Conservation (phyloP, 2,797 vertebrate genomes). For the Smutsia temminckii region DNA sequence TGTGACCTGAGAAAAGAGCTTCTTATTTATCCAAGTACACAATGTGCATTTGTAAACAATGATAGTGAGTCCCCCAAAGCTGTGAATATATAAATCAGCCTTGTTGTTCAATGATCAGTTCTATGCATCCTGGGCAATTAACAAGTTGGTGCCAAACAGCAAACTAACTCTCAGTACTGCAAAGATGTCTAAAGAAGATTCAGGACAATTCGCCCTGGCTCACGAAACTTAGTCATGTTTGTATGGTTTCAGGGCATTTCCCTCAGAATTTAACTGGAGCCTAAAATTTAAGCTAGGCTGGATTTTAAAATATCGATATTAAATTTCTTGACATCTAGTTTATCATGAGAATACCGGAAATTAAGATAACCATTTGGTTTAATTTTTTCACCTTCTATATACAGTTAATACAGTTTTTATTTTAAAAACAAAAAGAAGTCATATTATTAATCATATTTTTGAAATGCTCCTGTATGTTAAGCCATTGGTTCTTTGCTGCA, state of each 20-base stretch:
- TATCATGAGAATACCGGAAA: background rate
- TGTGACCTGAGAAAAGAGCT: background rate
- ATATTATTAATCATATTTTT: conserved; percentile 52
- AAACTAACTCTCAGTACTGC: background rate
- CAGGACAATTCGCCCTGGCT: background rate
- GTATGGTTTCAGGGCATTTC: background rate
- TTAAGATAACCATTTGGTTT: background rate
- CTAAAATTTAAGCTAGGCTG: background rate
- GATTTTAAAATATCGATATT: conserved; percentile 23
- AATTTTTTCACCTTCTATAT: conserved; percentile 45
- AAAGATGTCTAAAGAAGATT: background rate
- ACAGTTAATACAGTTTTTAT: conserved; percentile 41
- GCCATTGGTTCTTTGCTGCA: conserved; percentile 32
- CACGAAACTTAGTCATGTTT: background rate
- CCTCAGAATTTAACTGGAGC: conserved; percentile 38
- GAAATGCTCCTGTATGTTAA: conserved; percentile 29
- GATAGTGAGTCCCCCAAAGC: background rate
- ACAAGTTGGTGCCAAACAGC: background rate
- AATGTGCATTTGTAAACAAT: background rate
- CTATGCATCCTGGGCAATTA: background rate
- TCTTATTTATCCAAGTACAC: background rate
- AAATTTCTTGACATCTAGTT: background rate
- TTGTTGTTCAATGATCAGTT: background rate
- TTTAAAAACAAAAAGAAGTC: conserved; percentile 40
- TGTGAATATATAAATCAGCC: background rate